A percentile compares a stretch with the other conserved stretches of the same genome.
Conservation (phyloP, 1,140 invertebrate species). For the Lasaia peninsularis region DNA sequence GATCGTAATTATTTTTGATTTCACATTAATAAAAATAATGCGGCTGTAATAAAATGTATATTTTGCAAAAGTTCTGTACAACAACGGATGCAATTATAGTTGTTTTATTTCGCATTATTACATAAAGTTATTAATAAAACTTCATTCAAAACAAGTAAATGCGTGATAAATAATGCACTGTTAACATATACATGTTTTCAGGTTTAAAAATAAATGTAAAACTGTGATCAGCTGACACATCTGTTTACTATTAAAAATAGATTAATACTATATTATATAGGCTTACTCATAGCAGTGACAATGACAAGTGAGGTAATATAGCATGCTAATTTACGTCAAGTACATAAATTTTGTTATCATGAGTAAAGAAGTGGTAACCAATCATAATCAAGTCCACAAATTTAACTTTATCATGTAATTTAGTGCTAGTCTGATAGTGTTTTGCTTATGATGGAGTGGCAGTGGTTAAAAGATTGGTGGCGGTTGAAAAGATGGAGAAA, state of each 20-base stretch:
- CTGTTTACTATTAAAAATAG: conserved; percentile 23
- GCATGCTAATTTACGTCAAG: conserved; percentile 67
- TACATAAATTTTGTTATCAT: conserved; percentile 61
- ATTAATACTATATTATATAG: conserved; percentile 10
- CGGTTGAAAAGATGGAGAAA: conserved; percentile 82
- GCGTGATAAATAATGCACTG: background rate
- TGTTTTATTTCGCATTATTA: background rate
- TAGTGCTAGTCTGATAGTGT: conserved; percentile 45
- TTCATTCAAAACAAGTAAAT: background rate
- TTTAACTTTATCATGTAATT: conserved; percentile 43
- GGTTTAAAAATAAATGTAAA: background rate
- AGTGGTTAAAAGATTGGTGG: conserved; percentile 88
- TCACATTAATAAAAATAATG: background rate
- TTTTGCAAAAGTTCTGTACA: background rate
- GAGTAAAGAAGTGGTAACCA: conserved; percentile 44
- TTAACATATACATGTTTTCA: background rate
- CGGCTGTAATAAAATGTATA: background rate
- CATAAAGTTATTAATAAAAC: background rate
- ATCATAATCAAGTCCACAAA: conserved; percentile 42
- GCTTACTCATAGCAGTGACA: conserved; percentile 39
- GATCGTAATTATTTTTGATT: too few relatives aligned
- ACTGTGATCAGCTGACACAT: background rate
- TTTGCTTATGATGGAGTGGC: conserved; percentile 82
- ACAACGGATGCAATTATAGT: background rate
- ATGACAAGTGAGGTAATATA: conserved; percentile 69